phyloP scores from a whole-genome alignment of 2,797 vertebrate species.

The Ceyx erithaca region DNA sequence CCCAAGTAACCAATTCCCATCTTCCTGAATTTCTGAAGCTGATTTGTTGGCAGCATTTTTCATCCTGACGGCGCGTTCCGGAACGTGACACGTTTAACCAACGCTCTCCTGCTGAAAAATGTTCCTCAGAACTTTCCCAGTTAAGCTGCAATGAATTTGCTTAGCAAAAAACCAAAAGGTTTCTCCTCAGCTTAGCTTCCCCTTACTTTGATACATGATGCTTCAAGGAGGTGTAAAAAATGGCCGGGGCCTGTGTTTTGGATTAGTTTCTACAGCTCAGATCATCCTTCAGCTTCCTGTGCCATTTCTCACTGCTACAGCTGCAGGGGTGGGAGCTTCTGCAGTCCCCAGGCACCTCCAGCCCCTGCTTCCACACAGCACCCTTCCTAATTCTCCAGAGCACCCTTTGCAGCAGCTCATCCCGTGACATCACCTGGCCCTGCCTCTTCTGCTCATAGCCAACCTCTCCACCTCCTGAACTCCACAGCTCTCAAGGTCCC shows the following conservation, averaged over 20 bases:
- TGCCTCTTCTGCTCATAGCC: background rate
- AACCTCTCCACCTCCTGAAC: background rate
- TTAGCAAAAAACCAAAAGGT: conserved; percentile 51
- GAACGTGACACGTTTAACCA: conserved; percentile 50
- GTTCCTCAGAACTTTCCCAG: conserved; percentile 26
- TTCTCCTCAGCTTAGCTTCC: conserved; percentile 47
- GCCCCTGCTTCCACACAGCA: background rate
- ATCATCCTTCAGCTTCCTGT: conserved; percentile 31
- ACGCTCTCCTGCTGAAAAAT: conserved; percentile 59
- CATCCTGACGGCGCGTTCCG: conserved; percentile 63
- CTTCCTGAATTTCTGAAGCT: conserved; percentile 40
- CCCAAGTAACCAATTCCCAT: background rate
- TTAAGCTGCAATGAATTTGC: conserved; percentile 65
- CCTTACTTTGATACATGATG: conserved; percentile 65
- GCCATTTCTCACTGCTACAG: conserved; percentile 12
- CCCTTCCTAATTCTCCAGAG: background rate
- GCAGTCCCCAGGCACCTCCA: background rate
- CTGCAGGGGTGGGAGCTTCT: background rate
- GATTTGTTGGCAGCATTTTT: conserved; percentile 56
- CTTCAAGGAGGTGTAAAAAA: conserved; percentile 53
- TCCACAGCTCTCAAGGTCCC: background rate
- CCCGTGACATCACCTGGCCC: background rate
- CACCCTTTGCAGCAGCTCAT: background rate
- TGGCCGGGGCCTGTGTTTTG: background rate
- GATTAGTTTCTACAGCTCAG: conserved; percentile 52